phyloP scores from a whole-genome alignment of 2,113 vertebrate genomes.

The Tenrec ecaudatus region DNA sequence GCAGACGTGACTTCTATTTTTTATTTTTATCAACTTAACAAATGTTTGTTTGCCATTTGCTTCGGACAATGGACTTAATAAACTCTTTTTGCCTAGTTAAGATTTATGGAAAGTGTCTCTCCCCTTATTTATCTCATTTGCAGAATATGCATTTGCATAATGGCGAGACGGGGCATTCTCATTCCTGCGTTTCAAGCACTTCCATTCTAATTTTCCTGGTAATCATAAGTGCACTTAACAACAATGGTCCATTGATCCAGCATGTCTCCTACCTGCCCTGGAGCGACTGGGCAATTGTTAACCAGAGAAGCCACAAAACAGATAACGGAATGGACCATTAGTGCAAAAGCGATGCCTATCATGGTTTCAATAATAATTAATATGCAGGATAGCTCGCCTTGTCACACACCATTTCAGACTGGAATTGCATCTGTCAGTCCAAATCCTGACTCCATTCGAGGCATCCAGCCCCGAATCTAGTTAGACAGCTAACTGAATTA shows the following conservation, averaged over 20 bases:
- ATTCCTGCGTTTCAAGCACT: constrained; percentile 61
- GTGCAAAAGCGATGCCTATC: constrained; percentile 55
- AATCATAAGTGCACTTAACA: constrained; percentile 71
- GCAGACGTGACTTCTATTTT: constrained; percentile 4
- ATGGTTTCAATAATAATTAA: constrained; percentile 82
- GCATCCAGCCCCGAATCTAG: constrained; percentile 86
- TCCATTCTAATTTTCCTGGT: constrained; percentile 70
- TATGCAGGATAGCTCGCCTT: constrained; percentile 82
- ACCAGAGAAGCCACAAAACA: constrained; percentile 63
- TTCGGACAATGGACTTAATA: constrained; percentile 80
- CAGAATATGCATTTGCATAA: constrained; percentile 69
- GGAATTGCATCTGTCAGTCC: constrained; percentile 89
- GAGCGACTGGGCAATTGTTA: constrained; percentile 78
- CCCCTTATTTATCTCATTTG: constrained; percentile 36
- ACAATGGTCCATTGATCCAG: constrained; percentile 76
- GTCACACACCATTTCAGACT: constrained; percentile 86
- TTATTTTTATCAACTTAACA: constrained; percentile 73
- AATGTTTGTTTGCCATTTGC: constrained; percentile 84
- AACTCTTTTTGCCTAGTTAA: constrained; percentile 70
- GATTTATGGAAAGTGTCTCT: constrained; percentile 65
- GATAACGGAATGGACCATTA: constrained; percentile 76
- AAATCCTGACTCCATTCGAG: constrained; percentile 81
- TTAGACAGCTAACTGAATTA: constrained; percentile 91
- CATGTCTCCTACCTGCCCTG: constrained; percentile 78
- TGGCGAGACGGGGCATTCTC: constrained; percentile 56